Evolutionary conservation across 2,888 invertebrate species (phyloP), one percentile per base, ranked within the genome.

Genomic region (Drosophila maculinotata): DNA sequence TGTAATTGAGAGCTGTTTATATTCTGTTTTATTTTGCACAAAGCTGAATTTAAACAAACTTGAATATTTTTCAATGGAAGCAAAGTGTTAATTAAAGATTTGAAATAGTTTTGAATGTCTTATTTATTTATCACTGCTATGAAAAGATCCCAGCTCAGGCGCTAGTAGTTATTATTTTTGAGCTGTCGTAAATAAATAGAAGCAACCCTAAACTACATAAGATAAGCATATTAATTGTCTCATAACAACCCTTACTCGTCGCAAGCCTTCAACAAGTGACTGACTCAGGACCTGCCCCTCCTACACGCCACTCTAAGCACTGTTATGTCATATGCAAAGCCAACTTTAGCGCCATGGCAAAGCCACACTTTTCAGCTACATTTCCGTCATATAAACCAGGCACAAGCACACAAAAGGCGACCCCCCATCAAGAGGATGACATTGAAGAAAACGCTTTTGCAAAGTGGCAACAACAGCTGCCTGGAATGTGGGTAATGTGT

Each of bases 321-420:
- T 63, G 38, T 64, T 59, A 39, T 86, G 83, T 85, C 86, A 73
- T 63, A 74, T 80, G 78, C 69, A 80, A 80, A 86, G 80, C 70
- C 87, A 79, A 79, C 80, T 79, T 76, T 70, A 79, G 63, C 79
- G 47, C 79, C 49, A 23, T 36, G 38, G 54, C 58, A 76, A 79
- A 79, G 87, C 84, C 67, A 62, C 65, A 84, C 56, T 81, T 81
- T 81, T 81, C 87, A 87, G 85, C 81, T 84, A 87, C 85, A 81
- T 87, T 87, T 78, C 67, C 76, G 65, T 69, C 69, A 80, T 56
- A 66, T 57, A 79, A 54, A 30, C 49, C 56, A 45, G 23, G 41
- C 56, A 41, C 31, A 47, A 25, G 20, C 20, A 38, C 26, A 49
- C 26, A 35, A 48, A 59, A 51, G 58, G 36, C 39, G 7, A 17